Evolutionary conservation across 2,113 vertebrate species (phyloP), one percentile per base, ranked within the genome.

Genomic region (Syngnathus floridae): DNA sequence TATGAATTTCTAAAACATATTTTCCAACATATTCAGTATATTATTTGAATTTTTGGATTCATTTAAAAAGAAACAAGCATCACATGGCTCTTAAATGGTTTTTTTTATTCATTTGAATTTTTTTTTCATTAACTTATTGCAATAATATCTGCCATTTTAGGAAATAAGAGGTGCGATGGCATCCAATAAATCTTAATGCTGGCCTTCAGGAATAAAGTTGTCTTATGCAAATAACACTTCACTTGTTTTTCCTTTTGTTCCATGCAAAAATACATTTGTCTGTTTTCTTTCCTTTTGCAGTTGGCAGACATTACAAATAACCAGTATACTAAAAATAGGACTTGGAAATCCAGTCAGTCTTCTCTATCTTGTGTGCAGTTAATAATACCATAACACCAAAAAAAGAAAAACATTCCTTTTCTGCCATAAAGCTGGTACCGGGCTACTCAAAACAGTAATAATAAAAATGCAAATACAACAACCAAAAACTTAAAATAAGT

Each of bases 181-280:
- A 14, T 65, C 70, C 67, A 81, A 74, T 76, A 78, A 83, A 86
- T 86, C 78, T 67, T 79, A 75, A 84, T 88, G 75, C 75, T 82
- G 79, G 80, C 76, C 69, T 84, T 73, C 54, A 85, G 66, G 52
- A 89, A 86, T 89, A 88, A 90, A 87, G 72, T 75, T 72, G 79
- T 85, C 74, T 81, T 88, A 89, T 88, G 85, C 82, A 88, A 83
- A 14, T 17, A 67, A 71, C 21, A 22, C 14, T 36, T 37, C 59
- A 14, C 38, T 43, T 41, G 19, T 21, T 14, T 41, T 7, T 41
- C 12, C 21, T 22, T 13, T 22, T 4, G 7, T 37, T 58, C 14
- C n/a, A 61, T 22, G 21, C 12, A 40, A 56, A 31, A 56, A 56
- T 35, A 35, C 7, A 35, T 16, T 31, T 7, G 14, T 55, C 7